phyloP scores from a whole-genome alignment of 2,113 vertebrate genomes.

The Pipra filicauda region DNA sequence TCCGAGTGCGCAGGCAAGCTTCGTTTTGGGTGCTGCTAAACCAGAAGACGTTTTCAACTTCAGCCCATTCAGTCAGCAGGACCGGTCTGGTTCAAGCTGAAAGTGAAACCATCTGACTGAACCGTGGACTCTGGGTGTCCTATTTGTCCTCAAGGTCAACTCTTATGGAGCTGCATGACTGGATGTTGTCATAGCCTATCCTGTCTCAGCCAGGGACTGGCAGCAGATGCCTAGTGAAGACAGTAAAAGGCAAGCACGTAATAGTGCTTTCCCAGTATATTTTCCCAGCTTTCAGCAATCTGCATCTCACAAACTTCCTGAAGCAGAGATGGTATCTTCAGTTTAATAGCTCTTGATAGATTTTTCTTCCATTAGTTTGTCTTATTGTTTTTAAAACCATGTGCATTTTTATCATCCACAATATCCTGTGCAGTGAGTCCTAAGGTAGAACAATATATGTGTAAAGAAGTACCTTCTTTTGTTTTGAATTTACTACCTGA shows the following conservation, averaged over 20 bases:
- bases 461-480: background rate
- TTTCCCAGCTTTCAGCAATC: conserved; percentile 47
- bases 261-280: conserved; percentile 6
- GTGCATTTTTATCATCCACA: background rate
- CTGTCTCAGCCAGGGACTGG: background rate
- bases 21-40: background rate
- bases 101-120: background rate
- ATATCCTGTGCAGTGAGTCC: background rate
- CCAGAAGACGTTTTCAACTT: background rate
- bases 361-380: conserved; percentile 53
- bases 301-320: conserved; percentile 59
- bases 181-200: background rate
- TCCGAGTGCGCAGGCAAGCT: fast-evolving
- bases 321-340: conserved; percentile 45
- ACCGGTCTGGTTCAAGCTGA: background rate
- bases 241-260: background rate
- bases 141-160: background rate
- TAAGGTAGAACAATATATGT: background rate
- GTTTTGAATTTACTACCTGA: conserved; percentile 19
- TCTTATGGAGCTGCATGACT: fast-evolving
- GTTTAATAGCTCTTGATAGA: conserved; percentile 26
- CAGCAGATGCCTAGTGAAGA: background rate
- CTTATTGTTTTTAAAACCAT: conserved; percentile 4
- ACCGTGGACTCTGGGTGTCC: fast-evolving
- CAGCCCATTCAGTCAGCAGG: background rate